phyloP scores from a whole-genome alignment of 2,797 vertebrate genomes.

The Leptatherina wallacei region DNA sequence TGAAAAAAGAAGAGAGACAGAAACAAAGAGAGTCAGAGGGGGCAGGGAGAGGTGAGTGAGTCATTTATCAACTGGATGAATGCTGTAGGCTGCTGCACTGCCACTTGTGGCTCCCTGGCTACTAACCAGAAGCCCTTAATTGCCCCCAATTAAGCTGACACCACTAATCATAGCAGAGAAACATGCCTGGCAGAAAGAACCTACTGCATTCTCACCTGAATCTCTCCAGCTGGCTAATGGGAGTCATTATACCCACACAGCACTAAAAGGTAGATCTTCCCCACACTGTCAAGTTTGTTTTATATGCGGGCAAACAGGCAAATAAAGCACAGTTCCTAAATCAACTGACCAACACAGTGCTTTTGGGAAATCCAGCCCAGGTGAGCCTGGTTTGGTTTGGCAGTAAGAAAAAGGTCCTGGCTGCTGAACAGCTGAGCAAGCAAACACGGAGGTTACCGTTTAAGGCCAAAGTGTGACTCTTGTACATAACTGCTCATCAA shows the following conservation, averaged over 20 bases:
- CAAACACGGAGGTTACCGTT: conserved; percentile 52
- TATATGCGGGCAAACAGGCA: conserved; percentile 44
- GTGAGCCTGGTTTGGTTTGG: conserved; percentile 61
- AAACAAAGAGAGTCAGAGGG: conserved; percentile 61
- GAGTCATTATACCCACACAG: conserved; percentile 12
- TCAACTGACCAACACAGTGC: conserved; percentile 56
- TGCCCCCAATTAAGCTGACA: conserved; percentile 79
- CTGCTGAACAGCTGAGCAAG: conserved; percentile 47
- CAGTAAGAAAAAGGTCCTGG: conserved; percentile 49
- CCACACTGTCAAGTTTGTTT: conserved; percentile 47
- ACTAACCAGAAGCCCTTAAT: conserved; percentile 73
- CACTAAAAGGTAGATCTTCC: conserved; percentile 23
- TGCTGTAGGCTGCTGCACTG: conserved; percentile 62
- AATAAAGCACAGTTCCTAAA: conserved; percentile 61
- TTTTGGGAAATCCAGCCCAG: conserved; percentile 60
- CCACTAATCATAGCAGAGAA: conserved; percentile 71
- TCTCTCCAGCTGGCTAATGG: conserved; percentile 29
- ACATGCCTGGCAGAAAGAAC: conserved; percentile 62
- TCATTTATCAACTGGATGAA: conserved; percentile 74
- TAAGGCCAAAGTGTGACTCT: conserved; percentile 42
- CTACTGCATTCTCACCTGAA: conserved; percentile 63
- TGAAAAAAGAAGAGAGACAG: conserved; percentile 60
- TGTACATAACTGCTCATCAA: conserved; percentile 44
- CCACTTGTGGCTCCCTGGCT: conserved; percentile 72
- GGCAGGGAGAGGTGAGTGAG: conserved; percentile 67